These are phyloP conservation scores for Agrotis segetum DNA, from an alignment of 2,888 invertebrate genomes.

Conservation along the genomic window DNA sequence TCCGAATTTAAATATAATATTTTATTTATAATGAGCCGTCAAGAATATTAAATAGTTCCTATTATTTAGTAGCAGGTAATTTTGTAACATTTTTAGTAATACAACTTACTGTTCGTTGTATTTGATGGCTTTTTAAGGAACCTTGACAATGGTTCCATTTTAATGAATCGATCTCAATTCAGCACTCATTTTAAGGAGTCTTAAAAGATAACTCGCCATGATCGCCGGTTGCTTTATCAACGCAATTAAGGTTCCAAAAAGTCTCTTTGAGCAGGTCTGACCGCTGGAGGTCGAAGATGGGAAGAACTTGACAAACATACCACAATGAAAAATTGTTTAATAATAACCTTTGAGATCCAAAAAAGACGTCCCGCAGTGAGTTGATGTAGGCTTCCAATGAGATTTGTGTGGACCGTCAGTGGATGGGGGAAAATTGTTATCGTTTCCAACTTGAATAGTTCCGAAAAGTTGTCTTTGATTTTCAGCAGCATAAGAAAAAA, in stretches of 20 bases:
- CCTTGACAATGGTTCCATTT: constrained; percentile 23
- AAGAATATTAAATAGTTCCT: constrained; percentile 81
- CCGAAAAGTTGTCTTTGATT: too few relatives aligned
- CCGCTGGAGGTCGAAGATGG: background rate
- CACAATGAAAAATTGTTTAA: background rate
- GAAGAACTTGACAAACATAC: background rate
- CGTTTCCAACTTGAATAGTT: too few relatives aligned
- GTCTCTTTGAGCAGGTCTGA: too few relatives aligned
- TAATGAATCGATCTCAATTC: constrained; percentile 11
- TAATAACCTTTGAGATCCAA: too few relatives aligned
- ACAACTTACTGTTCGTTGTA: constrained; percentile 71
- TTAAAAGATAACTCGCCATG: background rate
- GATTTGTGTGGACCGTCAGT: too few relatives aligned
- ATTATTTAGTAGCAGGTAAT: constrained; percentile 47
- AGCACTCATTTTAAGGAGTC: background rate
- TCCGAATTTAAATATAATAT: constrained; percentile 57
- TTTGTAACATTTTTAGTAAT: constrained; percentile 41
- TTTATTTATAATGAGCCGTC: constrained; percentile 72
- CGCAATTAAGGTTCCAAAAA: too few relatives aligned
- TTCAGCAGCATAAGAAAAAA: too few relatives aligned
- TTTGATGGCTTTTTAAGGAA: constrained; percentile 42
- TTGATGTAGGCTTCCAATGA: too few relatives aligned
- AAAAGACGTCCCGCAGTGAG: background rate
- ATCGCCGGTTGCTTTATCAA: too few relatives aligned
- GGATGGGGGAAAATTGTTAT: too few relatives aligned